phyloP scores from a whole-genome alignment of 2,113 vertebrate species.

The Crotalus helleri region DNA sequence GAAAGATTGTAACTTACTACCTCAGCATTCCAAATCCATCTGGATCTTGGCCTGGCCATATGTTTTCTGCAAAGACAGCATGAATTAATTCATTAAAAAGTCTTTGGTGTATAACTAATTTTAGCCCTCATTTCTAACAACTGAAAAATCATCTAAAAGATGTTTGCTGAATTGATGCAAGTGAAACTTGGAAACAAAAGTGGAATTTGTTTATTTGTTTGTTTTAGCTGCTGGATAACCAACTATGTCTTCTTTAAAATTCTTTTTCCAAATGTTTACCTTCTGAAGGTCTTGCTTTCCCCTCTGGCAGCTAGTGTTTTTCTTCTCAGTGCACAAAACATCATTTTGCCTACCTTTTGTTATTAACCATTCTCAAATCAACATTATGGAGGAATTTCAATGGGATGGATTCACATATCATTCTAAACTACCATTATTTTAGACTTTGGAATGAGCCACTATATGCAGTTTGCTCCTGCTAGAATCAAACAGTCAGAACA shows the following conservation, averaged over 20 bases:
- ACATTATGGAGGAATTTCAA: not conserved
- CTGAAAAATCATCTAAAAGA: not conserved
- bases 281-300: not conserved
- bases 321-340: not conserved
- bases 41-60: conserved; percentile 19
- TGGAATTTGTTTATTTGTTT: not conserved
- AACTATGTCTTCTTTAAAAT: not conserved
- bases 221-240: not conserved
- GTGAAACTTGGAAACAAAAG: not conserved
- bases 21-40: conserved; percentile 22
- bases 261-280: not conserved
- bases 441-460: not conserved
- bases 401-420: not conserved
- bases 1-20: conserved; percentile 16
- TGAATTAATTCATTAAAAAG: conserved; percentile 35
- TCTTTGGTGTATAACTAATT: conserved; percentile 23
- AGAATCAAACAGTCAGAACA: not conserved
- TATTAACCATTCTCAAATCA: not conserved
- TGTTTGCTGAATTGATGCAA: not conserved
- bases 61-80: conserved; percentile 18
- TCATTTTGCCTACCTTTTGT: not conserved
- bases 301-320: not conserved
- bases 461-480: not conserved
- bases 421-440: not conserved
- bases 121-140: not conserved